Evolutionary conservation across 2,113 vertebrate genomes (phyloP), one percentile per base, ranked within the genome.

Genomic region (Corythaeola cristata): DNA sequence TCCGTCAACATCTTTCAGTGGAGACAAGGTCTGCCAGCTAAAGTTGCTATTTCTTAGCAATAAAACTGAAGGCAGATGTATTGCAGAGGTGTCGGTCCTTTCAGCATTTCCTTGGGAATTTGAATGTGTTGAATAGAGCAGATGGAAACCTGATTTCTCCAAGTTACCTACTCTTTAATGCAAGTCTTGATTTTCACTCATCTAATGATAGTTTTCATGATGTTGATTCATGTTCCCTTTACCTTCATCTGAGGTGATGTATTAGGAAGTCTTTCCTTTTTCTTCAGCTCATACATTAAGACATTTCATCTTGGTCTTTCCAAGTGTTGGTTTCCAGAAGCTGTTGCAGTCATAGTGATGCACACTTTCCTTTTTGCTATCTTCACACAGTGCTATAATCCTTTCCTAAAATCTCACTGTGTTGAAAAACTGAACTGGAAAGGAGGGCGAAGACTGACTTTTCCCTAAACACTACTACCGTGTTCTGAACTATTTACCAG

Each of bases 351-450:
- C 50, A 16, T 69, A 93, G 76, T 90, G 95, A 95, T 62, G 80
- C 93, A 35, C 44, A 7, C 87, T 95, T 89, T 91, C 95, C 87
- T 90, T 74, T 93, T 82, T 94, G 88, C 90, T 82, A 13, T 93
- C 80, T 90, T 95, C 88, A 95, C 93, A 82, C 90, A 95, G 90
- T 91, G 80, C 87, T 88, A 5, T 93, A 90, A 74, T 77, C 79
- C 79, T 90, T 96, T 93, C 88, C 93, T 82, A 93, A 96, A 90
- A 90, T 88, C 84, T 93, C 95, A 94, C 87, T 96, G 95, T 94
- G 79, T 96, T 93, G 95, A 94, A 88, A 94, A 88, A 78, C 93
- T 93, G 87, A 82, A 74, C 88, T 78, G 90, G 60, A 82, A 88
- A 85, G 95, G 79, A 94, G 86, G 90, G 90, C 3, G 79, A 88